phyloP scores from a whole-genome alignment of 2,113 vertebrate genomes.

The Salvelinus fontinalis region DNA sequence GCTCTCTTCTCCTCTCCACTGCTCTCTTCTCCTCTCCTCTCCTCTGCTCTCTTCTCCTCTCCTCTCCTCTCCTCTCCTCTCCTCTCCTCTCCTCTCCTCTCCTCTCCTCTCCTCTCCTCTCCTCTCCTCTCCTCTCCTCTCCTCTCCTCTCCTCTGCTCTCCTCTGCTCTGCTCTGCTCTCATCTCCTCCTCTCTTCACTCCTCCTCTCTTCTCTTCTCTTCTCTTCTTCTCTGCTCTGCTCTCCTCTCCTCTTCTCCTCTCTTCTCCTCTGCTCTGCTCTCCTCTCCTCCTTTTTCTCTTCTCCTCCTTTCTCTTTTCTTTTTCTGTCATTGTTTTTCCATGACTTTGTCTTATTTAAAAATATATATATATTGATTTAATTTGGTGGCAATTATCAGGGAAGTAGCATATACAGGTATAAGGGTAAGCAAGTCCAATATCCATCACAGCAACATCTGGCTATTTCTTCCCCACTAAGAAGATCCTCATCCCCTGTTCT shows the following conservation, averaged over 20 bases:
- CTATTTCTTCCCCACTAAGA: background rate
- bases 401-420: background rate
- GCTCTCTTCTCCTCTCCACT: too few species aligned
- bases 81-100: fast-evolving
- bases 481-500: background rate
- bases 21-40: too few species aligned
- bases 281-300: background rate
- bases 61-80: too few species aligned
- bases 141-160: too few species aligned
- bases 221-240: background rate
- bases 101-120: too few species aligned
- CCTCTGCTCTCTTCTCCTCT: too few species aligned
- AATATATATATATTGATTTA: background rate
- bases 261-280: too few species aligned
- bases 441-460: background rate
- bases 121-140: background rate
- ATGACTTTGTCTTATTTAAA: background rate
- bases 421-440: background rate
- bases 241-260: background rate
- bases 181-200: background rate
- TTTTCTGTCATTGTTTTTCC: background rate
- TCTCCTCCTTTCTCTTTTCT: background rate
- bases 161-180: background rate
- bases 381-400: background rate
- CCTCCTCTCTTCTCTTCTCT: background rate